Evolutionary conservation across 2,113 vertebrate genomes (phyloP), one percentile per base, ranked within the genome.

Genomic region (Perca flavescens): DNA sequence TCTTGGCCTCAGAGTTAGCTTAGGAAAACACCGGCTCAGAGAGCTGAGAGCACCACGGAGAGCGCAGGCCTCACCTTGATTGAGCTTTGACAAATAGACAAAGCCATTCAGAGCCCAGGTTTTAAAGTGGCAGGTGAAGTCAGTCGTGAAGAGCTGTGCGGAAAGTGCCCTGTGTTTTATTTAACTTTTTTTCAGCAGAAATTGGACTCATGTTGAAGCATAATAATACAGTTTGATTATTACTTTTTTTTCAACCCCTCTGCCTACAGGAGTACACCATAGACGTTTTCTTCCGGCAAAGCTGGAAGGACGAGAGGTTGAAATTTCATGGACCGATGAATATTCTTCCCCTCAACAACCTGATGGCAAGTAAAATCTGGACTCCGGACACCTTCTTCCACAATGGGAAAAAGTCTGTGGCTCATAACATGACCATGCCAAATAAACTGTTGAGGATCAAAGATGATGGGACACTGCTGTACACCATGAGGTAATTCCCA

Each of bases 351-450:
- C 93, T 99, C 84, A 99, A 99, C 94, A 99, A 99, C 90, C 94
- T 99, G 93, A 99, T 99, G 98, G 98, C 98, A 67, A 99, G 98
- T 95, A 99, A 99, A 94, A 99, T 99, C 90, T 99, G 98, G 98
- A 99, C 98, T 36, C 98, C 98, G 34, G 98, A 99, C 87, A 99
- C 98, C 12, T 99, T 99, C 94, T 99, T 99, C 93, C 98, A 99
- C 87, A 99, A 99, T 49, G 98, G 98, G 61, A 99, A 99, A 80
- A 99, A 99, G 88, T 99, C 98, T 0, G 98, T 99, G 84, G 98
- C 98, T 84, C 98, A 99, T 87, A 99, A 99, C 86, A 99, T 99
- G 98, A 99, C 98, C 8, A 99, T 99, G 98, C 98, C 98, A 31
- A 99, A 99, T 78, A 99, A 99, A 61, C 96, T 99, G n/a, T 87